Conservation (phyloP, 1,140 invertebrate genomes). For the Homalodisca vitripennis region DNA sequence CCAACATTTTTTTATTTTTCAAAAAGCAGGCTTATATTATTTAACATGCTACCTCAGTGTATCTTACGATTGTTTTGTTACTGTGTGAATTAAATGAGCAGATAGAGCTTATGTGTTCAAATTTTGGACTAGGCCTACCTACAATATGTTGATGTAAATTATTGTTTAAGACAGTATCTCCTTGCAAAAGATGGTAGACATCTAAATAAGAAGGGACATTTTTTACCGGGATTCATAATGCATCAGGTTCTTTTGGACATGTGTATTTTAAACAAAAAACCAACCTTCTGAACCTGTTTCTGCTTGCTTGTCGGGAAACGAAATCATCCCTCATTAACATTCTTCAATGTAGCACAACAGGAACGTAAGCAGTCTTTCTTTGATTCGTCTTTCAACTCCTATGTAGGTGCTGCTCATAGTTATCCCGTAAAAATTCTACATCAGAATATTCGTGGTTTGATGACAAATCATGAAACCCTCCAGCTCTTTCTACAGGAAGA, state of each 20-base stretch:
- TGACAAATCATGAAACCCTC: no score
- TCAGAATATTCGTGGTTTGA: neutral
- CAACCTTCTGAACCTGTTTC: neutral
- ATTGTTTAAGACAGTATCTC: neutral
- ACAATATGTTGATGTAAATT: slow-evolving; percentile 3
- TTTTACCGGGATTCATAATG: neutral
- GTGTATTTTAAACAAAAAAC: neutral
- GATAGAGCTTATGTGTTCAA: neutral
- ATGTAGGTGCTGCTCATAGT: no score
- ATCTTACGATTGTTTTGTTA: no score
- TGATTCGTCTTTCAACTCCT: no score
- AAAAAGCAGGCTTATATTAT: no score
- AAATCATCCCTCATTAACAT: neutral
- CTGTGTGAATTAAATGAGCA: neutral
- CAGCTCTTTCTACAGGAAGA: no score
- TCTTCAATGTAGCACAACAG: neutral
- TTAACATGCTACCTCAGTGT: no score
- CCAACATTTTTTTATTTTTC: no score
- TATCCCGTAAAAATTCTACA: neutral
- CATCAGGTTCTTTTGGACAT: slow-evolving; percentile 1
- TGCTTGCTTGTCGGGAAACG: neutral
- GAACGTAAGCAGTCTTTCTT: neutral
- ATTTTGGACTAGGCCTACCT: no score
- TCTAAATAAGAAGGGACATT: neutral
- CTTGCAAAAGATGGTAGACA: no score